Evolutionary conservation across 2,797 vertebrate species (phyloP), one percentile per base, ranked within the genome.

Genomic region (Hippopotamyrus pictus): DNA sequence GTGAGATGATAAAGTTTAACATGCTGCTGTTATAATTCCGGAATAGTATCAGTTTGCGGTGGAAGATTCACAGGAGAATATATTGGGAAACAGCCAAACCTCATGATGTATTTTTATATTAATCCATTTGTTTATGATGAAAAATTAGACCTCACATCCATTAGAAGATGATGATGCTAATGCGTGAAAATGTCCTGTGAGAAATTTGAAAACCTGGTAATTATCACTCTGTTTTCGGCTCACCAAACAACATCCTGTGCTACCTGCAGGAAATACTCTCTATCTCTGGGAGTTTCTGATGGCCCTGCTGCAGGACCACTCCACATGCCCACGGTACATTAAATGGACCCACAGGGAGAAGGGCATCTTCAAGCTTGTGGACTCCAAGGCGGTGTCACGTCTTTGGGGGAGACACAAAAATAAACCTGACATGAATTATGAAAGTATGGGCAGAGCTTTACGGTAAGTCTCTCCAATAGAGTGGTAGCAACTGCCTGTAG

Each of bases 361-460:
- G 79, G 98, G 98, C 88, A 99, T 99, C 94, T 99, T 99, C 94
- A 99, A 99, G 91, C 92, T 99, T 91, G 98, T 99, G 25, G 98
- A 99, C 95, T 99, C 98, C 48, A 99, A 99, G 93, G 98, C 98
- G 4, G 98, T 99, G 37, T 98, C 98, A 88, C 95, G 94, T 89
- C 94, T 99, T 89, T 99, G 98, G 98, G 98, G 98, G 48, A 99
- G 98, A 93, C 98, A 99, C 94, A 99, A 99, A 95, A 99, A 99
- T 94, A 99, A 99, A 92, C 98, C 98, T 29, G 98, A 99, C 91
- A 99, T 99, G 98, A 99, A 99, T 94, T 99, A 99, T 87, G 98
- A 99, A 95, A 99, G 98, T 14, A 99, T 99, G 98, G 98, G 98
- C 90, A 95, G 98, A 95, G 98, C 98, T 84, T 97, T 99, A 94